Evolutionary conservation across 2,797 vertebrate genomes (phyloP), one percentile per base, ranked within the genome.

Genomic region (Notamacropus eugenii): DNA sequence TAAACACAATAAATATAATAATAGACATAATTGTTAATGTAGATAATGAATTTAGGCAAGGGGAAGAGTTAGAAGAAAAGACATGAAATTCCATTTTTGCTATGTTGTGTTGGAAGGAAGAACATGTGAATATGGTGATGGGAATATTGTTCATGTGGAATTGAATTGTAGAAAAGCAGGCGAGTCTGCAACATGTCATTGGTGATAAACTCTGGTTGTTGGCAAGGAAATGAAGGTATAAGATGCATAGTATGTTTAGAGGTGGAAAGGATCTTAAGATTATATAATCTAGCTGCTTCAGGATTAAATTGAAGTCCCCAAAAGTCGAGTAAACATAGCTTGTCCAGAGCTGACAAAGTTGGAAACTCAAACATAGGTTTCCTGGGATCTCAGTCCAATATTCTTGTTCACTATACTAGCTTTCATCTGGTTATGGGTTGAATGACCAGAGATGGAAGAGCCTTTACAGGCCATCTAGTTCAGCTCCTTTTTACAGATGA

Each of bases 51-150:
- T 90, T 92, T n/a, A 95, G 93, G 94, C 19, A 55, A 97, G 54
- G 57, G 4, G 90, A 57, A 95, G 94, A 4, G 92, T 94, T 74
- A 91, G 95, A 50, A 28, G 46, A 67, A 54, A 52, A 96, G 94
- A 91, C 54, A 92, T 92, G 90, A 87, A 55, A 28, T 82, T 94
- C 62, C 92, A 28, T 94, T 96, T 96, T 62, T 96, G 93, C 94
- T 12, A 1, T 96, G 94, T 10, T 91, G 14, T 92, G 29, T 92
- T 74, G 93, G 46, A 97, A 93, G 16, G 90, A 92, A 54, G 90
- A 54, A 27, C 91, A 95, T 2, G 62, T 55, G 58, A 95, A 87
- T 40, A 56, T 97, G 95, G 95, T 93, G 29, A 93, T 8, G 46
- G 40, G 97, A 92, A 94, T 95, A 59, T 59, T 93, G 13, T 52